A percentile compares a stretch with the other conserved stretches of the same genome.
Conservation (phyloP, 2,113 vertebrate species). For the Paracyprichromis sp. region DNA sequence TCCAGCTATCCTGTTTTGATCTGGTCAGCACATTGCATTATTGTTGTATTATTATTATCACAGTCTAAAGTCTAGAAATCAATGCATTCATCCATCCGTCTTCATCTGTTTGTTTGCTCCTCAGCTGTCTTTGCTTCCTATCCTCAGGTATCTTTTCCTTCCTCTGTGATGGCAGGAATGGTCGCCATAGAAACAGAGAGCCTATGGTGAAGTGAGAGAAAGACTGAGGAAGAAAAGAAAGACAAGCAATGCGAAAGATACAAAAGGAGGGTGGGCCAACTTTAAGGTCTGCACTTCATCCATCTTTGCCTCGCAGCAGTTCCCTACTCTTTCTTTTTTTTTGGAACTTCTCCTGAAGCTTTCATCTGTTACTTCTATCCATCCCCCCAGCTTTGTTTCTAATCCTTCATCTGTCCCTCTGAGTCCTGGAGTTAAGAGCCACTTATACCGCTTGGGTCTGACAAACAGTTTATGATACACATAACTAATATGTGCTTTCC, state of each 20-base stretch:
- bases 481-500: not conserved
- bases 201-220: constrained; percentile 6
- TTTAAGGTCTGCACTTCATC: not conserved
- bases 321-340: not conserved
- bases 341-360: constrained; percentile 5
- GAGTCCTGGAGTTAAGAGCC: constrained; percentile 21
- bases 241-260: not conserved
- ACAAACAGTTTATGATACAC: constrained; percentile 5
- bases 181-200: constrained; percentile 60
- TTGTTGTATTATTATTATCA: not conserved
- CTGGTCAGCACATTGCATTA: not conserved
- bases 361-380: not conserved
- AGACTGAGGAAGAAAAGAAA: not conserved
- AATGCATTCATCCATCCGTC: not conserved
- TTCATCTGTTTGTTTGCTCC: constrained; percentile 1
- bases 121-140: not conserved
- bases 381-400: not conserved
- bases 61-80: not conserved
- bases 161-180: constrained; percentile 8
- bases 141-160: constrained; percentile 47
- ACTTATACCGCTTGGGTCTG: constrained; percentile 33
- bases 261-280: not conserved
- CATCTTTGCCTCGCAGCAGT: not conserved
- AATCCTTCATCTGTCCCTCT: constrained; percentile 20
- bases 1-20: not conserved